phyloP scores from a whole-genome alignment of 1,140 invertebrate species.

The Hesperophylax magnus region DNA sequence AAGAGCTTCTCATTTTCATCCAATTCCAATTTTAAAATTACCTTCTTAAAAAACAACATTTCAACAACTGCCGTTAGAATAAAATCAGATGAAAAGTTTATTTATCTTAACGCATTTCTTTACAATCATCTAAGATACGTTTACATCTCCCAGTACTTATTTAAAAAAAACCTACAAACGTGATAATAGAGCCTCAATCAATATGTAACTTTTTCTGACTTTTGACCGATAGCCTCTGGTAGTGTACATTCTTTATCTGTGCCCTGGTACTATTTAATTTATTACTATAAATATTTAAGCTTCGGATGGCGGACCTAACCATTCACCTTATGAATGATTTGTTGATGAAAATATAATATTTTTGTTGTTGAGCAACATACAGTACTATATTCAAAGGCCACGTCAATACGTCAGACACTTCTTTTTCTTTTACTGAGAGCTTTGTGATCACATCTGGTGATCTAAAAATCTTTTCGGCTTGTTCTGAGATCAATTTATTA shows the following conservation, averaged over 20 bases:
- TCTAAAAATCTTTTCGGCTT: too few relatives aligned
- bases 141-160: too few relatives aligned
- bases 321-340: conserved; percentile 38
- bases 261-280: conserved; percentile 43
- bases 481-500: too few relatives aligned
- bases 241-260: not conserved
- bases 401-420: not conserved
- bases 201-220: conserved; percentile 14
- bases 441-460: too few relatives aligned
- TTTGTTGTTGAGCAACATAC: conserved; percentile 7
- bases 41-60: too few relatives aligned
- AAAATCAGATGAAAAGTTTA: too few relatives aligned
- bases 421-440: not conserved
- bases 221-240: conserved; percentile 41
- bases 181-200: conserved; percentile 45
- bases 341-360: conserved; percentile 19
- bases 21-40: too few relatives aligned
- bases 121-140: too few relatives aligned
- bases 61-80: too few relatives aligned
- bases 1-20: too few relatives aligned
- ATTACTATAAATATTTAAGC: conserved; percentile 57
- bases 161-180: conserved; percentile 10
- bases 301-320: conserved; percentile 18
- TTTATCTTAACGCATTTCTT: too few relatives aligned
- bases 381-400: not conserved